Conservation (phyloP, 2,888 invertebrate species). For the Patella ulyssiponensis region DNA sequence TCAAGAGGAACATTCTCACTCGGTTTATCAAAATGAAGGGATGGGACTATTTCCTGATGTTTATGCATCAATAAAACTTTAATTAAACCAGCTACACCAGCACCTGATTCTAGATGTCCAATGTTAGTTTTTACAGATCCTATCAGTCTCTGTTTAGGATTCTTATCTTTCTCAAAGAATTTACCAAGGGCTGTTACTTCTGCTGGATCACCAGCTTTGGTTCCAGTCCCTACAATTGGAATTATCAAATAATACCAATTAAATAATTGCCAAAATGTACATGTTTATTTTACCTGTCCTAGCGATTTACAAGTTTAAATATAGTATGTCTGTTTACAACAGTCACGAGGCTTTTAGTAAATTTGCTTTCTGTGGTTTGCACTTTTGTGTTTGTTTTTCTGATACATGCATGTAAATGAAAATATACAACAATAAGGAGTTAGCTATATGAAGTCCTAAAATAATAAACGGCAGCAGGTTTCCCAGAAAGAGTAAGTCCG, state of each 20-base stretch:
- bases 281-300: no score
- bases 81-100: slow-evolving; percentile 51
- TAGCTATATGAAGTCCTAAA: no score
- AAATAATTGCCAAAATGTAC: no score
- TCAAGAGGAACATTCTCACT: slow-evolving; percentile 44
- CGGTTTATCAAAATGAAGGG: slow-evolving; percentile 39
- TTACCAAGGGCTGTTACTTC: slow-evolving; percentile 48
- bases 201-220: slow-evolving; percentile 53
- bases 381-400: no score
- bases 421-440: not conserved
- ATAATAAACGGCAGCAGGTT: no score
- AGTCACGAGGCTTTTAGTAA: not conserved
- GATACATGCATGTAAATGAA: no score
- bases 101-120: slow-evolving; percentile 51
- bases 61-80: slow-evolving; percentile 54
- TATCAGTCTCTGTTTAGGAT: slow-evolving; percentile 27
- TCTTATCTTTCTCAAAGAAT: slow-evolving; percentile 34
- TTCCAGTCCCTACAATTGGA: slow-evolving; percentile 53
- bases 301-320: no score
- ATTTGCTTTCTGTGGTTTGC: not conserved
- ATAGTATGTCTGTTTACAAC: no score
- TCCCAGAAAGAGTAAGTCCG: no score
- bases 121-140: slow-evolving; percentile 57
- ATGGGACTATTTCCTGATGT: slow-evolving; percentile 44
- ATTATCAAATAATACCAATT: no score